A percentile compares a stretch with the other conserved stretches of the same genome.
These are phyloP conservation scores for Eira barbara DNA, from an alignment of 2,113 vertebrate species.

Conservation along the genomic window DNA sequence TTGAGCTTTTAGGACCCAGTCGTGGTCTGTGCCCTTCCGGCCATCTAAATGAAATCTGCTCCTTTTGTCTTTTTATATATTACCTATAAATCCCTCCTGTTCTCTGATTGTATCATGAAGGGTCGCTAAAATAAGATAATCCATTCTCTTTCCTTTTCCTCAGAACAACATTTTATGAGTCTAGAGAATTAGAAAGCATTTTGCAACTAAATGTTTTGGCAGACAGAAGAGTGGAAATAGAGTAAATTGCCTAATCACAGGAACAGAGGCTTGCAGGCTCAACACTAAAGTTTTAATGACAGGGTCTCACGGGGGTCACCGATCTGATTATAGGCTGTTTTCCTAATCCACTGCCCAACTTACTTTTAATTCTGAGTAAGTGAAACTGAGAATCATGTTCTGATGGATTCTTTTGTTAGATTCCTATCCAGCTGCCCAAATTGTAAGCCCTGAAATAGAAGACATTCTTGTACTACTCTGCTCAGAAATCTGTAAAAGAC, in stretches of 20 bases:
- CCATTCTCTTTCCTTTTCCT: background rate
- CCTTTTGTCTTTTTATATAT: conserved; percentile 51
- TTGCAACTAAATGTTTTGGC: conserved; percentile 33
- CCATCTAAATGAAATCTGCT: conserved; percentile 56
- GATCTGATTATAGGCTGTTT: conserved; percentile 59
- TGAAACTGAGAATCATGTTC: conserved; percentile 37
- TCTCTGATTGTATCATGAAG: conserved; percentile 47
- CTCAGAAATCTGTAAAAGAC: background rate
- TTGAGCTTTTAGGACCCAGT: background rate
- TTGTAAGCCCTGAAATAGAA: conserved; percentile 8
- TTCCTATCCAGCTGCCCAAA: background rate
- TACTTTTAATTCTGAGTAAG: conserved; percentile 50
- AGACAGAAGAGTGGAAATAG: conserved; percentile 33
- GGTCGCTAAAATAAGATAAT: conserved; percentile 51
- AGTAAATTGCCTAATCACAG: conserved; percentile 60
- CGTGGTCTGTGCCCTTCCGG: background rate
- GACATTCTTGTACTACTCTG: background rate
- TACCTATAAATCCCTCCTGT: conserved; percentile 54
- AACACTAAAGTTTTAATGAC: conserved; percentile 54
- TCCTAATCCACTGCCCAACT: background rate
- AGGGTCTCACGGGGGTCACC: conserved; percentile 16
- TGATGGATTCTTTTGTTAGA: conserved; percentile 30
- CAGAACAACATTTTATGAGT: conserved; percentile 52
- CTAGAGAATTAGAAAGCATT: conserved; percentile 28
- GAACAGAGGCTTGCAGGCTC: background rate